Evolutionary conservation across 2,797 vertebrate species (phyloP), one percentile per base, ranked within the genome.

Genomic region (Pteropus rufus): DNA sequence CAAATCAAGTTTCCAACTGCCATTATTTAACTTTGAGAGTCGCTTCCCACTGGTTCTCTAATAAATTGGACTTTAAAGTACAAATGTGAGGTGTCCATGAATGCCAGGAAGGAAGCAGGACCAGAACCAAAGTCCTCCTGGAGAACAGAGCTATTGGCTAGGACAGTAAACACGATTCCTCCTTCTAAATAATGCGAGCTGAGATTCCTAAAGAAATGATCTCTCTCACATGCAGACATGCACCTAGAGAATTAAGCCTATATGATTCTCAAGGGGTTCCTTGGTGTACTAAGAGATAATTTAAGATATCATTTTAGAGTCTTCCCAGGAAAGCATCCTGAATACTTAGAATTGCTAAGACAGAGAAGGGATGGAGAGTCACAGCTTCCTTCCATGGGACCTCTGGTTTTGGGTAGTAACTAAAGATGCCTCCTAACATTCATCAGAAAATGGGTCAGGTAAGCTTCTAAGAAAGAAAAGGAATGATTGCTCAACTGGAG

Each of bases 1-100:
- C 56, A 82, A 77, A 86, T 94, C 64, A 96, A 85, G 85, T 85
- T 92, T 52, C 77, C 83, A 82, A 73, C 44, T 88, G 64, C 81
- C 52, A 6, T 76, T 92, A 75, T 93, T 97, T 95, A 95, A 96
- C 69, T 44, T 26, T 83, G 41, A 93, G 84, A 65, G n/a, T 85
- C 5, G 0, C 31, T 92, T 94, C 67, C 83, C 75, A 67, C 67
- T 75, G 58, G 36, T 94, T 95, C 75, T 96, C 88, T 96, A 88
- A 56, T 44, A 92, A 96, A 93, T 29, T 69, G 83, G 52, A 69
- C 72, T 39, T 76, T 29, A 58, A 67, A 39, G 36, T 56, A n/a
- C 56, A 94, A 94, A 93, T 70, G 77, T 64, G 80, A 96, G 41
- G 19, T 73, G 49, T 84, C 44, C 77, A 9, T 52, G n/a, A 24